Evolutionary conservation across 2,113 vertebrate genomes (phyloP).

Genomic region (Spea multiplicata): DNA sequence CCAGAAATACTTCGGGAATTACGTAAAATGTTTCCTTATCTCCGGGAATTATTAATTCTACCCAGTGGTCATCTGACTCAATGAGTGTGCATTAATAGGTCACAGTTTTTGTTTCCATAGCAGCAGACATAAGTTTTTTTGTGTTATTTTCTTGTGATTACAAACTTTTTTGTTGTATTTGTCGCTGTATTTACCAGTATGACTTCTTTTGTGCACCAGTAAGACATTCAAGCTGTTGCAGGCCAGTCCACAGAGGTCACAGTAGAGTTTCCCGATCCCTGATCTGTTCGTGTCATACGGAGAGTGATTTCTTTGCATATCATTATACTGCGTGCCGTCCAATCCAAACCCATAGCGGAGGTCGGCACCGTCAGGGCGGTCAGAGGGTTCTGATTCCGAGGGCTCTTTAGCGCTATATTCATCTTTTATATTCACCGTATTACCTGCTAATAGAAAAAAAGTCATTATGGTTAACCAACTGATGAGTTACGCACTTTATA

Average conservation of each 20-base stretch:
- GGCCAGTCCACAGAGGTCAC: conserved; percentile 88
- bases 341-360: conserved; percentile 71
- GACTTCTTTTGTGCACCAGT: conserved; percentile 92
- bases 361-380: conserved; percentile 65
- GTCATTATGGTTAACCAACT: neutral
- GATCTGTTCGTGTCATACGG: conserved; percentile 66
- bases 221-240: conserved; percentile 94
- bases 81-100: no score
- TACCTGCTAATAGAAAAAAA: conserved; percentile 8
- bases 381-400: conserved; percentile 61
- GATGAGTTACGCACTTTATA: no score
- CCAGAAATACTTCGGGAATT: no score
- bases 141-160: no score
- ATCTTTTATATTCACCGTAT: conserved; percentile 27
- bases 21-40: no score
- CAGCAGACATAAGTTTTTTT: no score
- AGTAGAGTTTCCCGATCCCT: conserved; percentile 78
- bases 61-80: no score
- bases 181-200: conserved; percentile 74
- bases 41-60: no score
- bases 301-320: conserved; percentile 64
- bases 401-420: conserved; percentile 46
- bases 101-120: no score
- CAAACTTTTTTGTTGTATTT: no score
- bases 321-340: conserved; percentile 70